Conservation (phyloP, 2,888 invertebrate species). For the Scaptodrosophila latifasciaeformis region DNA sequence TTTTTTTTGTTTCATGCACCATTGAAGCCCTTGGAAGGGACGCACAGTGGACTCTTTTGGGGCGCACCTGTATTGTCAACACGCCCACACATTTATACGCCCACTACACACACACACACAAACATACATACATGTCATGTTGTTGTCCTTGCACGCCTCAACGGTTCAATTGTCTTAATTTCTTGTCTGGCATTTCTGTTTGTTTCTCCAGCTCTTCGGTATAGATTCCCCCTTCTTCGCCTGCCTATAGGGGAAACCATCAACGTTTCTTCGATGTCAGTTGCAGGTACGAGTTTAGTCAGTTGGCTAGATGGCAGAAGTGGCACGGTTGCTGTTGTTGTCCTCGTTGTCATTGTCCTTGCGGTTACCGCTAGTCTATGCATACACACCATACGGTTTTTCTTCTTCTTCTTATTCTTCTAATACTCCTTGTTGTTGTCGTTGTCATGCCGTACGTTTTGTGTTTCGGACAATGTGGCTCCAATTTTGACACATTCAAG, state of each 20-base stretch:
- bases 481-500: conserved; percentile 73
- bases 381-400: neutral
- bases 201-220: conserved; percentile 31
- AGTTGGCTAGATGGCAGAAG: no score
- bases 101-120: conserved; percentile 38
- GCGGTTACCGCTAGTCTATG: conserved; percentile 10
- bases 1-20: conserved; percentile 54
- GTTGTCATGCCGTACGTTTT: conserved; percentile 57
- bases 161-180: conserved; percentile 69
- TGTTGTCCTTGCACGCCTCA: conserved; percentile 66
- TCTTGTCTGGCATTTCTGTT: conserved; percentile 70
- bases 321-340: no score
- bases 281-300: neutral
- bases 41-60: conserved; percentile 13
- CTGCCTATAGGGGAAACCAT: conserved; percentile 34
- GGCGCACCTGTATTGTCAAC: conserved; percentile 69
- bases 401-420: no score
- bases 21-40: conserved; percentile 44
- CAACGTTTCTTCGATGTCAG: conserved; percentile 40
- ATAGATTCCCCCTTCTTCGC: conserved; percentile 15
- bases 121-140: conserved; percentile 23
- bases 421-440: no score
- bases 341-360: conserved; percentile 41
- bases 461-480: conserved; percentile 73
- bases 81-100: conserved; percentile 38